These are phyloP conservation scores for Patella vulgata DNA, from an alignment of 1,140 invertebrate genomes.

Conservation along the genomic window DNA sequence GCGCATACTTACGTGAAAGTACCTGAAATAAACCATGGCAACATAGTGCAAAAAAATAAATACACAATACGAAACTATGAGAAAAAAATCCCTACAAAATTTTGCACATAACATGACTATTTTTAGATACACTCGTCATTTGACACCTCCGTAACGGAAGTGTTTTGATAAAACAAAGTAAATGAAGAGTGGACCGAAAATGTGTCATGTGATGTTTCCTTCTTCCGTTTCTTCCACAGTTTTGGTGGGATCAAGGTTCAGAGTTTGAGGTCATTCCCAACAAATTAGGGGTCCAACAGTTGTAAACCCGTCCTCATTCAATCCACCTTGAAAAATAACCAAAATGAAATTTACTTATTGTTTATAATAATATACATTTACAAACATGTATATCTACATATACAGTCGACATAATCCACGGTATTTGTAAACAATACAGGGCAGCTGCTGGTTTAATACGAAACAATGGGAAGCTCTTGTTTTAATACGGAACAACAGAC, in stretches of 20 bases:
- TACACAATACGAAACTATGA: too few relatives aligned
- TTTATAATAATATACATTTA: not conserved
- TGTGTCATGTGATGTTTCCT: slow-evolving; percentile 5
- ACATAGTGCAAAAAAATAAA: too few relatives aligned
- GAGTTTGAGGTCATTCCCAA: slow-evolving; percentile 10
- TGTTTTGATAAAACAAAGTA: not conserved
- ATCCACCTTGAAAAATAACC: slow-evolving; percentile 22
- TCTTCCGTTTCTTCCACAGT: too few relatives aligned
- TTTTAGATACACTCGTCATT: too few relatives aligned
- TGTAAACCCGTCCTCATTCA: slow-evolving; percentile 27
- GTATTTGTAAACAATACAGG: not conserved
- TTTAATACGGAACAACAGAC: too few relatives aligned
- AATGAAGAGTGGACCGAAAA: slow-evolving; percentile 14
- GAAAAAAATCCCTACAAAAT: too few relatives aligned
- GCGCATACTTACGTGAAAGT: too few relatives aligned
- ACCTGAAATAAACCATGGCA: too few relatives aligned
- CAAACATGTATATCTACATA: not conserved
- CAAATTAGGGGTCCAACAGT: slow-evolving; percentile 22
- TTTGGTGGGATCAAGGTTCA: too few relatives aligned
- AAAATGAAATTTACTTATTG: slow-evolving; percentile 4
- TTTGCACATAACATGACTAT: too few relatives aligned
- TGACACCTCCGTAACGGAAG: too few relatives aligned
- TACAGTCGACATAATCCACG: not conserved
- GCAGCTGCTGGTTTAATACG: not conserved
- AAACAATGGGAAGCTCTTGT: not conserved